Evolutionary conservation across 2,113 vertebrate genomes (phyloP).

Genomic region (Erinaceus europaeus): DNA sequence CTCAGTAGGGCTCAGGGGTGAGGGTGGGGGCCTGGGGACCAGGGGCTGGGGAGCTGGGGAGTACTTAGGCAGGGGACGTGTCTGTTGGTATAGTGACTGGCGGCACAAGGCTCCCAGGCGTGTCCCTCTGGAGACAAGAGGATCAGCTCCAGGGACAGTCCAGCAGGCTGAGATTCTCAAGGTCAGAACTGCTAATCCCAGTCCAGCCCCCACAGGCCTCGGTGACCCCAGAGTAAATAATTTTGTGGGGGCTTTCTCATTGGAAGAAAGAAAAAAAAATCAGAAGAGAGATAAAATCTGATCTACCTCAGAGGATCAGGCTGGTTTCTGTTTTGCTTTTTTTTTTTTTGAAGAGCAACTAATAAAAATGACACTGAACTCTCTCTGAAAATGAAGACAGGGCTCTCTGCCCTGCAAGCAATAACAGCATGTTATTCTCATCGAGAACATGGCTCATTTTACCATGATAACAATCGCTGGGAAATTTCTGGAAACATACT

Average conservation of each 20-base stretch:
- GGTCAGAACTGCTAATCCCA: neutral
- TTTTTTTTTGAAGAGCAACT: constrained; percentile 70
- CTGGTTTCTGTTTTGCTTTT: constrained; percentile 72
- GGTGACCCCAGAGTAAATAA: constrained; percentile 62
- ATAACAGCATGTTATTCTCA: constrained; percentile 53
- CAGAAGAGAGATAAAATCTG: constrained; percentile 62
- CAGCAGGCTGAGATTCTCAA: neutral
- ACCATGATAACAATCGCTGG: constrained; percentile 68
- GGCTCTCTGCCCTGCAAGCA: constrained; percentile 56
- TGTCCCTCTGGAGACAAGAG: neutral
- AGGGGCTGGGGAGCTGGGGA: neutral
- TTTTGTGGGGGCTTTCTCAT: constrained; percentile 55
- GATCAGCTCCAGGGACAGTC: neutral
- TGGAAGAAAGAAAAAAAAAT: constrained; percentile 21
- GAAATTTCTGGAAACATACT: constrained; percentile 65
- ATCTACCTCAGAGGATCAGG: constrained; percentile 59
- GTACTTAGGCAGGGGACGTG: neutral
- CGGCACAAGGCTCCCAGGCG: fast-evolving
- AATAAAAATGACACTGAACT: constrained; percentile 73
- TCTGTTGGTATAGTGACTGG: neutral
- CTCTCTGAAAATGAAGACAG: constrained; percentile 71
- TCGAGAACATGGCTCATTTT: constrained; percentile 62
- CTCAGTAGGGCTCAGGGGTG: neutral
- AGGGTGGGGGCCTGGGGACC: neutral
- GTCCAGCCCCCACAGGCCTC: neutral